Evolutionary conservation across 2,797 vertebrate genomes (phyloP).

Genomic region (Acanthopagrus latus): DNA sequence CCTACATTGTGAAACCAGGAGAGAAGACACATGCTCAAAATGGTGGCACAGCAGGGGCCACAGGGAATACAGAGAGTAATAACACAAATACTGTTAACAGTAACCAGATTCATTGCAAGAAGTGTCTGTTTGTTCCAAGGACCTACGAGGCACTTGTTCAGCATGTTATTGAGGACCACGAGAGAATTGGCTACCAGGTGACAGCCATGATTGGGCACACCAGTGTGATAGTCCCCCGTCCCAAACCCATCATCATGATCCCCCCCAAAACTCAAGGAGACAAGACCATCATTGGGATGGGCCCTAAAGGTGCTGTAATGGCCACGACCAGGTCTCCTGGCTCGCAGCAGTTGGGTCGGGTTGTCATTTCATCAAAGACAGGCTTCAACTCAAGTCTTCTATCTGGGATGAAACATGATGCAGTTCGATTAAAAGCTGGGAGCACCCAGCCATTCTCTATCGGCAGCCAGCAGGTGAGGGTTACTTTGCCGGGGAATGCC

Average conservation of each 20-base stretch:
- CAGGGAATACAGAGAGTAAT: constrained; percentile 83
- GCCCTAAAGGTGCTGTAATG: constrained; percentile 92
- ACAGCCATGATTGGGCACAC: constrained; percentile 99
- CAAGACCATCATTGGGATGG: constrained; percentile 92
- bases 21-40: constrained; percentile 87
- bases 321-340: constrained; percentile 87
- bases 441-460: constrained; percentile 85
- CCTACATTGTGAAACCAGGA: constrained; percentile 94
- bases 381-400: constrained; percentile 91
- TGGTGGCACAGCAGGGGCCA: constrained; percentile 63
- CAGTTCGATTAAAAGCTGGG: constrained; percentile 89
- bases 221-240: constrained; percentile 95
- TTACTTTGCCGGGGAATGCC: constrained; percentile 89
- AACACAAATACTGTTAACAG: constrained; percentile 85
- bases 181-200: constrained; percentile 98
- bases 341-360: constrained; percentile 91
- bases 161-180: constrained; percentile 98
- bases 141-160: constrained; percentile 98
- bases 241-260: constrained; percentile 93
- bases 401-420: constrained; percentile 90
- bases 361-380: constrained; percentile 90
- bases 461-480: constrained; percentile 89
- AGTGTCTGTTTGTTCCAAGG: constrained; percentile 98
- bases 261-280: constrained; percentile 93
- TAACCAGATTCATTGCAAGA: constrained; percentile 96